Percentiles rank a stretch among this genome's conserved stretches.
Conservation (phyloP, 2,113 vertebrate genomes). For the rat (Rattus norvegicus) region DNA sequence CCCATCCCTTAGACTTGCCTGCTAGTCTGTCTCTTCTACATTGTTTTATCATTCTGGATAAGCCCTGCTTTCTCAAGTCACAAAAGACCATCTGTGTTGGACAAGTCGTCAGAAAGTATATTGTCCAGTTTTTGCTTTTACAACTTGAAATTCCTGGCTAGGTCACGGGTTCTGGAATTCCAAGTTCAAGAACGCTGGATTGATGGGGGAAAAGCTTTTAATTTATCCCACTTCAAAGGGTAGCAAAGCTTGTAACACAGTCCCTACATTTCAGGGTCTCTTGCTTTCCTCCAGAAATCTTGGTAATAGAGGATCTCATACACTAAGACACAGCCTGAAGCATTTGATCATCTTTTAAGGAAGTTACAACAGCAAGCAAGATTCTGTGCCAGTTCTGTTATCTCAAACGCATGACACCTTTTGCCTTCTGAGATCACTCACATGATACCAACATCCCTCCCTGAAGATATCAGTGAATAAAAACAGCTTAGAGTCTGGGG, state of each 20-base stretch:
- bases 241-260: background rate
- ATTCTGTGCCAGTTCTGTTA: background rate
- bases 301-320: background rate
- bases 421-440: background rate
- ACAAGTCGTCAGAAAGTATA: background rate
- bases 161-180: background rate
- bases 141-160: background rate
- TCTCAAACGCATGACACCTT: background rate
- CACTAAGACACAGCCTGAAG: background rate
- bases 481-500: background rate
- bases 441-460: background rate
- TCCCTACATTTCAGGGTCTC: background rate
- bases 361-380: background rate
- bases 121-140: background rate
- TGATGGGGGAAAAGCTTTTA: background rate
- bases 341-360: background rate
- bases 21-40: background rate
- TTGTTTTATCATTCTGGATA: background rate
- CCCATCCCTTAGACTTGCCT: background rate
- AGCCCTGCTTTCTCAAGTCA: background rate
- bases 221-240: background rate
- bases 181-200: background rate
- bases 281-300: background rate
- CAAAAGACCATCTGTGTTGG: background rate
- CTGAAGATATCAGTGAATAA: background rate